A percentile compares a stretch with the other conserved stretches of the same genome.
Evolutionary conservation across 2,113 vertebrate species (phyloP).

Genomic region (Cyprinodon brontotheroides): DNA sequence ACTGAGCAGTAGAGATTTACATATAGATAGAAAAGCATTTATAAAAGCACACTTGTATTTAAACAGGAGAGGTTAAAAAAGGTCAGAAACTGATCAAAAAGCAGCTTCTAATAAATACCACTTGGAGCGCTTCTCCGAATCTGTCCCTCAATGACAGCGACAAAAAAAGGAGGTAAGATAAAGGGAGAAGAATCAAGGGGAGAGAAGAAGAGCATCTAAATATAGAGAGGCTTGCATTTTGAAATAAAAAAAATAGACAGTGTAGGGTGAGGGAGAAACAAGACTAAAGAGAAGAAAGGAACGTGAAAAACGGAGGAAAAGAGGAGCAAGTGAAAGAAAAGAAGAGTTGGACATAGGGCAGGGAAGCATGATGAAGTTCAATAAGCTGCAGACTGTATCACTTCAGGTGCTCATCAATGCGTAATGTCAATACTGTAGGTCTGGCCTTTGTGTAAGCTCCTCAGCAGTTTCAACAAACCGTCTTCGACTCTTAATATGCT

Average conservation of each 20-base stretch:
- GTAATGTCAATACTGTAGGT: constrained; percentile 16
- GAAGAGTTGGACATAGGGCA: constrained; percentile 24
- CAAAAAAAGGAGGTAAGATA: constrained; percentile 66
- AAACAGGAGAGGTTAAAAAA: no score
- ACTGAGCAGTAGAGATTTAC: constrained; percentile 55
- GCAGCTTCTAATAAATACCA: no score
- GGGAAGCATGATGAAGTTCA: constrained; percentile 29
- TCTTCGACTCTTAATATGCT: neutral
- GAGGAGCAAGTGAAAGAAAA: constrained; percentile 18
- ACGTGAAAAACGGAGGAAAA: constrained; percentile 30
- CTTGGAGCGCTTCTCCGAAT: constrained; percentile 55
- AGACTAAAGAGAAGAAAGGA: constrained; percentile 15
- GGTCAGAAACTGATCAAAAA: constrained; percentile 77
- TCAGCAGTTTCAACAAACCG: constrained; percentile 4
- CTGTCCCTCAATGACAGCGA: constrained; percentile 68
- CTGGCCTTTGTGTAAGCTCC: constrained; percentile 18
- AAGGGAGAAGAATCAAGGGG: constrained; percentile 72
- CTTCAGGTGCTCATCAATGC: constrained; percentile 43
- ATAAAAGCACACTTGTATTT: constrained; percentile 63
- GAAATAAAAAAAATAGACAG: constrained; percentile 70
- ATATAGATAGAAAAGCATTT: constrained; percentile 60
- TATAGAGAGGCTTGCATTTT: constrained; percentile 71
- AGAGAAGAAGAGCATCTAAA: constrained; percentile 75
- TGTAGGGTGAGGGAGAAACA: constrained; percentile 46
- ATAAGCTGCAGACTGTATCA: constrained; percentile 27